Evolutionary conservation across 2,113 vertebrate species (phyloP), one percentile per base, ranked within the genome.

Genomic region (Antigone vipio): DNA sequence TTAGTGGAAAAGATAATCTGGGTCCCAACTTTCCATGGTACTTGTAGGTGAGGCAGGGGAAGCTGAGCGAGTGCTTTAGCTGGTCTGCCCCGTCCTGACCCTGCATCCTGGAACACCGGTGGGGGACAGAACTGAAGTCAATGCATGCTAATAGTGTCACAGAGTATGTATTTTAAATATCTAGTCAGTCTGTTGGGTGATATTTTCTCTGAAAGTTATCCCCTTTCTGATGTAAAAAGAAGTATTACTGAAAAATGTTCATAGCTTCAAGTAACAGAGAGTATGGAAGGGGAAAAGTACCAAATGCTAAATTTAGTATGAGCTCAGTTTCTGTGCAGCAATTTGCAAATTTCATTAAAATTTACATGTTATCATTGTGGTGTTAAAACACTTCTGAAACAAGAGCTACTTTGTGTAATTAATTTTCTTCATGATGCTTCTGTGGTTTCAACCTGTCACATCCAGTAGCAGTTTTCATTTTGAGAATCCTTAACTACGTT

Each of bases 401-500:
- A 96, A 94, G 85, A 92, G 62, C 64, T 82, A 56, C 85, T 97
- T 98, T 95, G 88, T 97, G 35, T 92, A 96, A 96, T 97, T 97
- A 88, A 92, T 94, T 85, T 93, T 93, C 88, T 97, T 96, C 86
- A 91, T 67, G 77, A 89, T 89, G 87, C 60, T 95, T 97, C 87
- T 95, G 91, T 94, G 97, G 94, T 96, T 98, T 95, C 85, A 95
- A 88, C 80, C 77, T 97, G 94, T 97, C 96, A 85, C 81, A 96
- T 97, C 95, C 87, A 97, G 92, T 91, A 96, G 85, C 82, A 92
- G 80, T 95, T 97, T 97, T 94, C 85, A 90, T 97, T 96, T 88
- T 97, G 93, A 98, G 85, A 97, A 91, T 95, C 71, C 58, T 97
- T 98, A 98, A 97, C 95, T 96, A 72, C 22, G 53, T 92, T 97